Base-by-base conservation (phyloP, 2,888 invertebrate genomes). In the Philaethria dido region DNA sequence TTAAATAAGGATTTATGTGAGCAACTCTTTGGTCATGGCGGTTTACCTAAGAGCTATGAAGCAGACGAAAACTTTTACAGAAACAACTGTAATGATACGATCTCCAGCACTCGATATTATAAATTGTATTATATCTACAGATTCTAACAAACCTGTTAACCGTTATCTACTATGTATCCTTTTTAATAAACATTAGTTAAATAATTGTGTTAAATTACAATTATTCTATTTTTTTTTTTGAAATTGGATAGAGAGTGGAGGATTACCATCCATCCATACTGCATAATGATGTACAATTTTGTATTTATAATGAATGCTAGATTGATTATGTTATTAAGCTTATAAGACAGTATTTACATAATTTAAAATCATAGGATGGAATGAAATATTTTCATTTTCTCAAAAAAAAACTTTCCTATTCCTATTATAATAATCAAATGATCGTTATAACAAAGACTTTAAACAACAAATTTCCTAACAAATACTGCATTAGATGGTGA, bases 161-260 rank as follows among this genome's bases (percentile, higher is more conserved):
- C 94, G 96, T 88, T 98, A 97, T 92, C 94, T 98, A 0, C 78
- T 99, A 5, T 98, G 96, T 96, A 96, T 96, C 95, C 95, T 95
- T 95, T 94, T 70, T 20, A 25, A 65, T 62, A 47, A 63, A 11
- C 36, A 11, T 59, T 33, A 33, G 8, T 33, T n/a, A n/a, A n/a
- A n/a, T n/a, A n/a, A n/a, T n/a, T n/a, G n/a, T n/a, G n/a, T n/a
- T n/a, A n/a, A n/a, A n/a, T n/a, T n/a, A n/a, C n/a, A n/a, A n/a
- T n/a, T n/a, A n/a, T n/a, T n/a, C n/a, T n/a, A n/a, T n/a, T n/a
- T n/a, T n/a, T n/a, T n/a, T n/a, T n/a, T n/a, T n/a, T n/a, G n/a
- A n/a, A n/a, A n/a, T n/a, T n/a, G n/a, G n/a, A n/a, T n/a, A n/a
- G n/a, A n/a, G n/a, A n/a, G n/a, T n/a, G n/a, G n/a, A n/a, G n/a